Percentiles rank a stretch among this genome's conserved stretches.
Evolutionary conservation across 2,888 invertebrate genomes (phyloP).

Genomic region (Hofmannophila pseudospretella): DNA sequence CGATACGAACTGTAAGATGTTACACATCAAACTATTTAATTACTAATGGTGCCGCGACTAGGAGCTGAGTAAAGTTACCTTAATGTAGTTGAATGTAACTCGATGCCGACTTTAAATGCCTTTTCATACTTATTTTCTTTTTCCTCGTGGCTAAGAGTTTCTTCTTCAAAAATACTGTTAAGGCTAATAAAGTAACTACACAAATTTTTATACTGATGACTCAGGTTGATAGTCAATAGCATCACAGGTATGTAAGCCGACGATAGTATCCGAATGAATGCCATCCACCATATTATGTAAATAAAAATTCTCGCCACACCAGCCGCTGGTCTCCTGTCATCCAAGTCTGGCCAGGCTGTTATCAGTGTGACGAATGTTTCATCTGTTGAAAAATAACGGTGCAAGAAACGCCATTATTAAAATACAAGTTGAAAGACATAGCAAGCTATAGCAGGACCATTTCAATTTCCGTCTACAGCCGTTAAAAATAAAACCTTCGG

Average conservation of each 20-base stretch:
- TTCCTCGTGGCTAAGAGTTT: slow-evolving; percentile 23
- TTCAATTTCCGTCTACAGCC: too few relatives aligned
- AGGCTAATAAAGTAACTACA: slow-evolving; percentile 31
- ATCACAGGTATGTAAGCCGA: slow-evolving; percentile 30
- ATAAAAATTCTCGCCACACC: slow-evolving; percentile 20
- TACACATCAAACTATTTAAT: too few relatives aligned
- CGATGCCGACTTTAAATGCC: slow-evolving; percentile 40
- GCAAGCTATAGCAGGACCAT: too few relatives aligned
- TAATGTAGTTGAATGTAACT: slow-evolving; percentile 39
- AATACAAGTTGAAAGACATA: too few relatives aligned
- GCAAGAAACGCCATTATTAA: not conserved
- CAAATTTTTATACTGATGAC: slow-evolving; percentile 29
- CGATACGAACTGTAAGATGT: too few relatives aligned
- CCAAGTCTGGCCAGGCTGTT: slow-evolving; percentile 39
- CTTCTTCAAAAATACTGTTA: slow-evolving; percentile 22
- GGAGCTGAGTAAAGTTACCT: too few relatives aligned
- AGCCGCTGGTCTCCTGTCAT: slow-evolving; percentile 24
- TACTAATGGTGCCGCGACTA: too few relatives aligned
- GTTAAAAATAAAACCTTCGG: too few relatives aligned
- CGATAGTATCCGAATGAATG: slow-evolving; percentile 22
- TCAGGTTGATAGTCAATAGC: slow-evolving; percentile 22
- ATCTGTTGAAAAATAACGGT: slow-evolving; percentile 21
- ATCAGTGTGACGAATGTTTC: slow-evolving; percentile 34
- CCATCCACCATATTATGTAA: slow-evolving; percentile 38
- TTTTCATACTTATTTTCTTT: slow-evolving; percentile 38